Evolutionary conservation across 2,888 invertebrate genomes (phyloP), one percentile per base, ranked within the genome.

Genomic region (Eledone cirrhosa): DNA sequence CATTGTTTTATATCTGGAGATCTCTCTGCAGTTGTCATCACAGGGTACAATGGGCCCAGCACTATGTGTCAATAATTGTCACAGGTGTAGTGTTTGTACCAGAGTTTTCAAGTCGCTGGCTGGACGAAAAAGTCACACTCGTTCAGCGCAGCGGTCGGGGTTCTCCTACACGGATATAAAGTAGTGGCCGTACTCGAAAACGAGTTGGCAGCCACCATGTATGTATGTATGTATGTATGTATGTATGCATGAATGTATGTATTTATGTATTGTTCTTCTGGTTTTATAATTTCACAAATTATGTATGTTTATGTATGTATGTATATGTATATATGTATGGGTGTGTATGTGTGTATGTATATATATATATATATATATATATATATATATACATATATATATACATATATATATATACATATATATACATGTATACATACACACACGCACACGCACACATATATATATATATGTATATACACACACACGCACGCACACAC

Each of bases 351-450:
- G 22, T 53, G 53, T 53, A 53, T 19, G 22, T 53, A 53, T 53
- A 53, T 53, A 53, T 53, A 53, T 53, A 53, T 53, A 53, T 53
- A 53, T 53, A 53, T 53, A 53, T 53, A 53, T 53, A 53, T 53
- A 53, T 53, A 53, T 53, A 53, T 53, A 53, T 53, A 53, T 53
- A 53, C 19, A 53, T 53, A 53, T 53, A 53, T 53, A 53, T 53
- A 53, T 53, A 53, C 19, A 53, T 53, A 19, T 53, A 53, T 19
- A 53, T 53, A 53, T 53, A 53, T 53, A 53, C 14, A 53, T 53
- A 53, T 53, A 53, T 53, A 53, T 53, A 53, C 19, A 53, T 53
- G 22, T 53, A 53, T 53, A 19, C 19, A 53, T 19, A 53, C 19
- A 53, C 19, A 53, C 19, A 53, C 14, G 22, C 19, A 53, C 19